Base-by-base conservation (phyloP, 92 coral and sea anemone species). In the Paramuricea clavata region DNA sequence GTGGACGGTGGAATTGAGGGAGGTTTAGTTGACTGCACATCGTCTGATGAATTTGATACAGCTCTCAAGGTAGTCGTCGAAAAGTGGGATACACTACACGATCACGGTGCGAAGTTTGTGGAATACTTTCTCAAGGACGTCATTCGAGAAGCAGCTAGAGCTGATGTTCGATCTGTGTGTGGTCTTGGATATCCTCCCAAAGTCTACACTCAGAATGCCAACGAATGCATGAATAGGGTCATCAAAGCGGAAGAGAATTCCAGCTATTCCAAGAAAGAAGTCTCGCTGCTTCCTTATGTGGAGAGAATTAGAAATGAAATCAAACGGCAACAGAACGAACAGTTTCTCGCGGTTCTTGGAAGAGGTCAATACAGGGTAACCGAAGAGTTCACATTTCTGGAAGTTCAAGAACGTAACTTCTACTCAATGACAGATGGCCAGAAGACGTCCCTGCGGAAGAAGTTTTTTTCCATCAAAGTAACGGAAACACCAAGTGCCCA, bases 121-220 rank as follows among this genome's bases (percentile, higher is more conserved):
- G 54, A 50, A 27, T 90, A 76, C 50, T 90, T 86, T 36, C 11
- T 42, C 10, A 81, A 81, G 36, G 84, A 68, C 17, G 67, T 76
- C 26, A 76, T 90, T 32, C 60, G 90, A 7, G 64, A 87, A 75
- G 50, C 61, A 43, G 85, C 87, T 30, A 90, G 81, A 30, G 91
- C 90, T n/a, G 94, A 91, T 76, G 78, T 91, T 12, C 86, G 87
- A 36, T 88, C 87, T 11, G 84, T 91, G 89, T 87, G 89, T 42
- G 94, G 94, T 28, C 91, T 84, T 6, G 91, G 91, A 44, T 91
- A 81, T 30, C 91, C 91, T 25, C 91, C 91, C 5, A 89, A 56
- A 35, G 87, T 86, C 64, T 87, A 90, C 54, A 49, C 81, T 72
- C 62, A 90, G 71, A 54, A 81, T 75, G 90, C 87, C 12, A 84